phyloP scores from a whole-genome alignment of 1,140 invertebrate genomes.

The Cyphomyrmex costatus region DNA sequence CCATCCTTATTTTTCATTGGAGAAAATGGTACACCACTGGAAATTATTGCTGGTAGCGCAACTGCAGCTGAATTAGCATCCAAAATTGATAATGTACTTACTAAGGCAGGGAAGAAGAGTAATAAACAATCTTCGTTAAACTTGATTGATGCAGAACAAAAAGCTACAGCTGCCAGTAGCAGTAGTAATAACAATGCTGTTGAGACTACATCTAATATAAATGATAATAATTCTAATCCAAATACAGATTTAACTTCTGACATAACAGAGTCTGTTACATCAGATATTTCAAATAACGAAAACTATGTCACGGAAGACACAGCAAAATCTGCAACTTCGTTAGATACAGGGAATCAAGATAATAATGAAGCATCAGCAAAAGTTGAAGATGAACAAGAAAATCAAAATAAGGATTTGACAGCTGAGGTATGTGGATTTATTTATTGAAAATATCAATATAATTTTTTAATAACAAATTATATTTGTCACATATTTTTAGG shows the following conservation, averaged over 20 bases:
- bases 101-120: slow-evolving; percentile 79
- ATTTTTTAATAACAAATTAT: neutral
- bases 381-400: slow-evolving; percentile 44
- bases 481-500: slow-evolving; percentile 70
- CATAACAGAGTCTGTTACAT: slow-evolving; percentile 74
- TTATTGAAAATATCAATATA: neutral
- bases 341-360: slow-evolving; percentile 29
- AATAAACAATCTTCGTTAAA: slow-evolving; percentile 71
- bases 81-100: slow-evolving; percentile 87
- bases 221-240: slow-evolving; percentile 36
- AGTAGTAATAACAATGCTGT: neutral
- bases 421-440: slow-evolving; percentile 44
- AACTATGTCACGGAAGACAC: slow-evolving; percentile 90
- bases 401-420: slow-evolving; percentile 40
- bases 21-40: slow-evolving; percentile 91
- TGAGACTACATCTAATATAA: slow-evolving; percentile 48
- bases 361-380: slow-evolving; percentile 30
- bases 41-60: slow-evolving; percentile 90
- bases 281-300: slow-evolving; percentile 93
- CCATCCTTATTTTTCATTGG: slow-evolving; percentile 96
- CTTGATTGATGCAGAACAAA: slow-evolving; percentile 80
- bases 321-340: slow-evolving; percentile 88
- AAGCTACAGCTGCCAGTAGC: slow-evolving; percentile 6
- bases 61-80: slow-evolving; percentile 84
- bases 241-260: slow-evolving; percentile 36